phyloP scores from a whole-genome alignment of 2,888 invertebrate species.

The Elgonia sp. region DNA sequence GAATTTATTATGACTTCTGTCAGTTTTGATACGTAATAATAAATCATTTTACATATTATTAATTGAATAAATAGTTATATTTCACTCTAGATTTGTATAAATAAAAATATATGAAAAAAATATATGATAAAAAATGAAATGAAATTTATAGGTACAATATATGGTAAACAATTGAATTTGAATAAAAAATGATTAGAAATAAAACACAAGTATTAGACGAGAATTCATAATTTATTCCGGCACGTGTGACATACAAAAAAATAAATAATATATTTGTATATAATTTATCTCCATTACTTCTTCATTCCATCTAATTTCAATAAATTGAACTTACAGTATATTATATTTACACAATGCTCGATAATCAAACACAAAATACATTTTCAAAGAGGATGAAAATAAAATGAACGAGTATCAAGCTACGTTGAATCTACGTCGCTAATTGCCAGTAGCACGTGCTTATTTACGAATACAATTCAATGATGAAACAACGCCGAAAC shows the following conservation, averaged over 20 bases:
- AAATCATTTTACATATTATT: too few relatives aligned
- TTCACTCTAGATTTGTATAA: too few relatives aligned
- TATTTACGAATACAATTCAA: constrained; percentile 46
- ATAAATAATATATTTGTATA: constrained; percentile 74
- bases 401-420: constrained; percentile 15
- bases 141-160: too few relatives aligned
- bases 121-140: too few relatives aligned
- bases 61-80: too few relatives aligned
- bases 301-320: constrained; percentile 7
- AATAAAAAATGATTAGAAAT: neutral
- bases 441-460: constrained; percentile 66
- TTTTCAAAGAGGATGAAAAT: neutral
- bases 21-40: too few relatives aligned
- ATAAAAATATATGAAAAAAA: too few relatives aligned
- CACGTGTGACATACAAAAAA: constrained; percentile 77
- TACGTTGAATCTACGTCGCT: constrained; percentile 46
- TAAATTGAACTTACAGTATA: constrained; percentile 28
- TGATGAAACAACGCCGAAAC: constrained; percentile 56
- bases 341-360: constrained; percentile 55
- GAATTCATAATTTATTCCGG: constrained; percentile 72
- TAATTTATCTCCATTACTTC: constrained; percentile 34
- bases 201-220: constrained; percentile 24
- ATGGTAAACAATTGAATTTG: too few relatives aligned
- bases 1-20: too few relatives aligned
- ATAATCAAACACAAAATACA: constrained; percentile 13